Conservation (phyloP, 1,140 invertebrate species). For the Tachypleus tridentatus region DNA sequence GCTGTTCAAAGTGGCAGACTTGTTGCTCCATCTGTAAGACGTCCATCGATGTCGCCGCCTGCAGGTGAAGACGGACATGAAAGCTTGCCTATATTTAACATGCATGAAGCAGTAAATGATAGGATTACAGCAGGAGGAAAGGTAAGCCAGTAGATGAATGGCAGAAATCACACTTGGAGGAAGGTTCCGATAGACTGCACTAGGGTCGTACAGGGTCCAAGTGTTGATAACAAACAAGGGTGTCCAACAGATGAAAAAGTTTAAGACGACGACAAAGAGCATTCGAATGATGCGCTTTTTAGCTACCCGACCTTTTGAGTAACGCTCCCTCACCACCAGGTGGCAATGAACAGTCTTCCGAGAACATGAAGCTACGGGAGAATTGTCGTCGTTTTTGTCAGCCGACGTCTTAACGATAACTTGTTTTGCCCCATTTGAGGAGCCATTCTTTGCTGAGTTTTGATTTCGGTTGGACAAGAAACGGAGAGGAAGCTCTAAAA, state of each 20-base stretch:
- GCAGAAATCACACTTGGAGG: conserved; percentile 29
- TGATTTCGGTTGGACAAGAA: no score
- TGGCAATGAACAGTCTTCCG: no score
- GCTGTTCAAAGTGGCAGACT: conserved; percentile 14
- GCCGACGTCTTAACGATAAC: no score
- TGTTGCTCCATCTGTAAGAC: conserved; percentile 5
- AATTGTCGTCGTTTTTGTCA: no score
- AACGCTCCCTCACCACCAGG: no score
- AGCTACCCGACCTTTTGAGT: conserved; percentile 27
- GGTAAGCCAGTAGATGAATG: conserved; percentile 38
- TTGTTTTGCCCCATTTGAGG: no score
- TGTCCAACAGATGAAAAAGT: conserved; percentile 45
- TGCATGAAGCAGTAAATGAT: conserved; percentile 45
- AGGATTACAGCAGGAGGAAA: conserved; percentile 42
- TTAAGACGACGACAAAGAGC: conserved; percentile 41
- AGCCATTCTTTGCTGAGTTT: no score
- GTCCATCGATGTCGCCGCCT: conserved; percentile 9
- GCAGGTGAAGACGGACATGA: conserved; percentile 11
- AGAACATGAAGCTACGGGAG: no score
- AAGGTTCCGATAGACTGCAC: conserved; percentile 21
- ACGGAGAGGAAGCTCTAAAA: no score
- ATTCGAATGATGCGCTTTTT: conserved; percentile 39
- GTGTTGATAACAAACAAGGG: conserved; percentile 39
- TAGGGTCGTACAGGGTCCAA: conserved; percentile 33
- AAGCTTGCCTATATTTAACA: conserved; percentile 34